These are phyloP conservation scores for Hucho hucho DNA, from an alignment of 2,113 vertebrate genomes.

Conservation along the genomic window DNA sequence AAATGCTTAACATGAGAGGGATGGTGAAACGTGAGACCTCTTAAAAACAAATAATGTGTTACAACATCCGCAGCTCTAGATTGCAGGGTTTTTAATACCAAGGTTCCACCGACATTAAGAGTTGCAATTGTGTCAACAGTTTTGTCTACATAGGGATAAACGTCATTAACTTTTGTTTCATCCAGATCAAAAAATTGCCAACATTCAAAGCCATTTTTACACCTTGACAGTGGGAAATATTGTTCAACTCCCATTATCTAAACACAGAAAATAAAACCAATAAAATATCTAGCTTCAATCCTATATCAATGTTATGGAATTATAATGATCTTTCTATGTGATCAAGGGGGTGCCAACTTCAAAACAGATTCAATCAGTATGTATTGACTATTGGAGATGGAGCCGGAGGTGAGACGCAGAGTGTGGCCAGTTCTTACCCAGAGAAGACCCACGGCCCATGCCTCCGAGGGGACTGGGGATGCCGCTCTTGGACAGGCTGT, in stretches of 20 bases:
- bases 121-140: constrained; percentile 31
- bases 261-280: constrained; percentile 1
- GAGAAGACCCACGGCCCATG: constrained; percentile 88
- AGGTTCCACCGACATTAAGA: constrained; percentile 30
- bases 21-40: constrained; percentile 27
- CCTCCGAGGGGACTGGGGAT: constrained; percentile 87
- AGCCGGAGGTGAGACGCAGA: not conserved
- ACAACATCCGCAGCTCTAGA: constrained; percentile 13
- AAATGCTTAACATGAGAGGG: constrained; percentile 36
- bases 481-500: constrained; percentile 86
- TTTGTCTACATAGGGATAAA: constrained; percentile 14
- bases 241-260: not conserved
- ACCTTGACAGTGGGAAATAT: not conserved
- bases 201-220: not conserved
- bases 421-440: constrained; percentile 79
- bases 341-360: not conserved
- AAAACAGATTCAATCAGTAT: not conserved
- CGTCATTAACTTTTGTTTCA: constrained; percentile 1
- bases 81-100: constrained; percentile 16
- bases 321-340: not conserved
- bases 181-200: not conserved
- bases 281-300: not conserved
- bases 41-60: constrained; percentile 47
- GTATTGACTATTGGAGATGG: not conserved
- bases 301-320: not conserved